phyloP scores from a whole-genome alignment of 30 jellyfish, hydroid and myxozoan species.

The Sanderia malayensis region DNA sequence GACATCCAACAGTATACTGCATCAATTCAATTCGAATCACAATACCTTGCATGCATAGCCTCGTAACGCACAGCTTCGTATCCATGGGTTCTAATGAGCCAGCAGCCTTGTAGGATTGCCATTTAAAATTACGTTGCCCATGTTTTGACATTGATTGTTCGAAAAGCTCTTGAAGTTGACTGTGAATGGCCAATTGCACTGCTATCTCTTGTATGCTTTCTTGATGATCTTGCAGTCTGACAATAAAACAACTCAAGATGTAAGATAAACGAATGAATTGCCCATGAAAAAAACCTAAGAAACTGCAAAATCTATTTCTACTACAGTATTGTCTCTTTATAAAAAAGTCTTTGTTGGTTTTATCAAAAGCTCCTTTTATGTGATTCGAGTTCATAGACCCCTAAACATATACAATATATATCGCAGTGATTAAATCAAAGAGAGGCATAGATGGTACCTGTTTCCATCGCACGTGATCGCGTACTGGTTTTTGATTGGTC shows the following conservation, averaged over 20 bases:
- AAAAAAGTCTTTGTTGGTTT: neutral
- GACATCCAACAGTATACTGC: no score
- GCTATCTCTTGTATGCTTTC: conserved; percentile 13
- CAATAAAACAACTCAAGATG: no score
- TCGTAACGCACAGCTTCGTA: no score
- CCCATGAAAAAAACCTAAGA: neutral
- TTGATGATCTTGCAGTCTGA: neutral
- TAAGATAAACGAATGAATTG: neutral
- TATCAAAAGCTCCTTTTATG: neutral
- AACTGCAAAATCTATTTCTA: neutral
- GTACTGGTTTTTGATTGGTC: conserved; percentile 5
- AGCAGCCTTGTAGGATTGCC: no score
- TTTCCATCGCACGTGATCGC: conserved; percentile 53
- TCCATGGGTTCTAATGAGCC: no score
- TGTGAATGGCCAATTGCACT: conserved; percentile 25
- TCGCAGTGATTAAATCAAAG: no score
- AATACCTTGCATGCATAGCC: no score
- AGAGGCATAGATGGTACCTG: conserved; percentile 35
- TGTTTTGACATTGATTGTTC: conserved; percentile 59
- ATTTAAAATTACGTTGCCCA: no score
- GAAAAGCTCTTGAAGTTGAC: conserved; percentile 56
- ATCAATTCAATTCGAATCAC: no score
- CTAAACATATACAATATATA: neutral
- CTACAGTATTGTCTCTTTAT: neutral
- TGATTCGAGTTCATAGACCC: neutral